These are phyloP conservation scores for Phyllostomus discolor DNA, from an alignment of 2,113 vertebrate genomes.

Conservation along the genomic window DNA sequence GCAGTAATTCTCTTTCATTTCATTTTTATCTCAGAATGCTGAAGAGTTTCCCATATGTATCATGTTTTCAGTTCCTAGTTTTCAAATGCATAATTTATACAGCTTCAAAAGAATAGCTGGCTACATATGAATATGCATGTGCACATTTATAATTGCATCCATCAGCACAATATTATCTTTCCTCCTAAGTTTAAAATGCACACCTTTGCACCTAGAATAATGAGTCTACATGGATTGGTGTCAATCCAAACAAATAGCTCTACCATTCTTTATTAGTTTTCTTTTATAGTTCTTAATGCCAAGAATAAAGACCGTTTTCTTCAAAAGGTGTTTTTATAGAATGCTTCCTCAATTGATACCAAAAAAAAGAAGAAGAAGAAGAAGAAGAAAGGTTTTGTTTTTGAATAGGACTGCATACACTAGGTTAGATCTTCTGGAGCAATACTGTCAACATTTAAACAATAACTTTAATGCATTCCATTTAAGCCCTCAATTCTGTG, in stretches of 20 bases:
- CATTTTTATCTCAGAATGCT: slow-evolving; percentile 32
- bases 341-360: background rate
- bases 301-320: slow-evolving; percentile 42
- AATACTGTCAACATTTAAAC: background rate
- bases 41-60: slow-evolving; percentile 27
- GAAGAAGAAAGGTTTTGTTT: background rate
- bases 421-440: background rate
- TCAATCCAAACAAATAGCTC: slow-evolving; percentile 23
- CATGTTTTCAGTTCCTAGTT: slow-evolving; percentile 37
- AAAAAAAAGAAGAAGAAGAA: background rate
- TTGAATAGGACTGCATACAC: background rate
- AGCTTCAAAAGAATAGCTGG: slow-evolving; percentile 56
- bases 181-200: background rate
- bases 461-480: background rate
- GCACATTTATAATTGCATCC: slow-evolving; percentile 1
- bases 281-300: slow-evolving; percentile 35
- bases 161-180: slow-evolving; percentile 25
- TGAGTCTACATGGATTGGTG: background rate
- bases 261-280: slow-evolving; percentile 18
- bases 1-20: slow-evolving; percentile 39
- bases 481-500: background rate
- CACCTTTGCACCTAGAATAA: slow-evolving; percentile 23
- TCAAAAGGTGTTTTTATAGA: slow-evolving; percentile 20
- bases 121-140: slow-evolving; percentile 57
- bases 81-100: slow-evolving; percentile 47